Base-by-base conservation (phyloP, 2,888 invertebrate genomes). In the Conomelus anceps region DNA sequence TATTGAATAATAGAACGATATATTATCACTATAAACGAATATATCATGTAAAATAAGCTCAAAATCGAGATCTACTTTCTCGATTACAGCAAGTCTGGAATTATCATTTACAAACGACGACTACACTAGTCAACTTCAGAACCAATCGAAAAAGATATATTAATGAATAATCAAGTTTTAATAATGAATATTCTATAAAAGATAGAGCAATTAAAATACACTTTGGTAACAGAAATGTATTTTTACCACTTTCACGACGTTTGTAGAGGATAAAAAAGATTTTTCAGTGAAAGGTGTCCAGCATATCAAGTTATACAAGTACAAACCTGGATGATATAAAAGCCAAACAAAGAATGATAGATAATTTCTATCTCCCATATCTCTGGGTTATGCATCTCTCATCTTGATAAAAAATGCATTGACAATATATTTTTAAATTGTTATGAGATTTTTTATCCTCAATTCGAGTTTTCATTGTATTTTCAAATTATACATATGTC, bases 51-150 rank as follows among this genome's bases (percentile, higher is more conserved):
- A 86, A 22, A 86, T 86, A 86, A 86, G 29, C 22, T 86, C 9
- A 26, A 86, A 26, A 86, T 26, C 9, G 13, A 24, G 86, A 86
- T 24, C 86, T 86, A 86, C 29, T 86, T 86, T 86, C 17, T 24
- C 22, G 29, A 23, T 20, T 24, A 26, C 29, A 86, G 24, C 26
- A 22, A 24, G 86, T 86, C 86, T 86, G 26, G 26, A 86, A 86
- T 86, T 86, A 86, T 86, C 86, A 86, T 86, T 26, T 86, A 86
- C 86, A 24, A 86, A 26, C 86, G 86, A 86, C 24, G 24, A 86
- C 86, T 86, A 23, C 86, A 29, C 29, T 23, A 86, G 24, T 86
- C 86, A 86, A 63, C 26, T 84, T 17, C 34, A 41, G 86, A 63
- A 89, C 34, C 34, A 41, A 22, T 63, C 0, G 17, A 88, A 63